These are phyloP conservation scores for Campopleginae sp. DNA, from an alignment of 2,888 invertebrate species.

Conservation along the genomic window DNA sequence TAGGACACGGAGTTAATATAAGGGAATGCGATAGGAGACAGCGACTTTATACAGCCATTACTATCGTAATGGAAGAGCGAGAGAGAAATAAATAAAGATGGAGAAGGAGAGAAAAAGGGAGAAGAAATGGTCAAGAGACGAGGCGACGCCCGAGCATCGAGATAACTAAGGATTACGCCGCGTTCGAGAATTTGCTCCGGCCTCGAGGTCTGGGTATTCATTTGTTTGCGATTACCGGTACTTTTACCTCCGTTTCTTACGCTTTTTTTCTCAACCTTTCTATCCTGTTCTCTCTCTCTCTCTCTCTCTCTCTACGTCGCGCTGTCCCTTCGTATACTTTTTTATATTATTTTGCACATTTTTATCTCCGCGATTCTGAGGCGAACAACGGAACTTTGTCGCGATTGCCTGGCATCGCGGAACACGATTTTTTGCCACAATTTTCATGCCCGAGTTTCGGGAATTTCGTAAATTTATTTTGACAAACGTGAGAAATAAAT, in stretches of 20 bases:
- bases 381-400: no score
- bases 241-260: slow-evolving; percentile 62
- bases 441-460: neutral
- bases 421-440: no score
- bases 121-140: slow-evolving; percentile 37
- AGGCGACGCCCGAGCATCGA: slow-evolving; percentile 61
- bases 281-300: neutral
- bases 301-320: neutral
- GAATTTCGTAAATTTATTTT: no score
- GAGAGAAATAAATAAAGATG: slow-evolving; percentile 41
- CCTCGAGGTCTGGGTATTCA: slow-evolving; percentile 62
- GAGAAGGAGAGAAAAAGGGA: slow-evolving; percentile 45
- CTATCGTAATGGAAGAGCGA: slow-evolving; percentile 51
- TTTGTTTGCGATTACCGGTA: slow-evolving; percentile 69
- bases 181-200: slow-evolving; percentile 70
- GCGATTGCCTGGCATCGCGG: neutral
- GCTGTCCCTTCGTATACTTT: slow-evolving; percentile 20
- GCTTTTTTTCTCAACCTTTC: slow-evolving; percentile 13
- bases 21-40: slow-evolving; percentile 55
- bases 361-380: no score
- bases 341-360: neutral
- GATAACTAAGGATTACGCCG: slow-evolving; percentile 70
- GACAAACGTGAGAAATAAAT: no score
- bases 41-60: slow-evolving; percentile 47
- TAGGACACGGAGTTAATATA: slow-evolving; percentile 52